Percentiles rank a stretch among this genome's conserved stretches.
Conservation (phyloP, 2,797 vertebrate species). For the Hapalemur alaotrensis region DNA sequence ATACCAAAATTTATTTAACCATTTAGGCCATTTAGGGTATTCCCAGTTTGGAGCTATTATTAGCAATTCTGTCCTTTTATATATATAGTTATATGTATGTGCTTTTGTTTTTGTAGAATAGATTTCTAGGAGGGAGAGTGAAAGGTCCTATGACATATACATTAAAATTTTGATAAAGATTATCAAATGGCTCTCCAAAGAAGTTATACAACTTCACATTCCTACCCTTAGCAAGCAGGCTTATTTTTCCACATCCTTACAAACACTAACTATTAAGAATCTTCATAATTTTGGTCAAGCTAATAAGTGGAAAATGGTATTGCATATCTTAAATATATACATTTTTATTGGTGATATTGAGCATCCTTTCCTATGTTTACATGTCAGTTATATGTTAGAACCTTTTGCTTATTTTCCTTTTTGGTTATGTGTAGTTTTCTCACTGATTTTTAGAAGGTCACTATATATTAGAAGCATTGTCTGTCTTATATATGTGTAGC, state of each 20-base stretch:
- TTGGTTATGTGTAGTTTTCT: background rate
- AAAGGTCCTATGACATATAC: background rate
- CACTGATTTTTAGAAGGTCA: slow-evolving; percentile 10
- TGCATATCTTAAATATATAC: background rate
- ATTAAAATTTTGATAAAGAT: slow-evolving; percentile 42
- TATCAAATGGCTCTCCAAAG: background rate
- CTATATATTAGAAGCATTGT: background rate
- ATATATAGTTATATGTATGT: background rate
- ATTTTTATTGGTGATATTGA: background rate
- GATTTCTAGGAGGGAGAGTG: slow-evolving; percentile 4
- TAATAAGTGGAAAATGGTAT: slow-evolving; percentile 13
- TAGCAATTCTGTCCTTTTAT: background rate
- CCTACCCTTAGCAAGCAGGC: background rate
- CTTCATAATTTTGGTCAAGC: slow-evolving; percentile 27
- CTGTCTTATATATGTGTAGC: background rate
- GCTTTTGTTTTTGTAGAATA: background rate
- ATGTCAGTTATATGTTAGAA: background rate
- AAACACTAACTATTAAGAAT: background rate
- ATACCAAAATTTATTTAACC: slow-evolving; percentile 6
- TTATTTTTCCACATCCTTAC: background rate
- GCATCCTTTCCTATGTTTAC: background rate
- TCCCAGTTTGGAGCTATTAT: background rate
- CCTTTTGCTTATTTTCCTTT: background rate
- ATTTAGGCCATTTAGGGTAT: background rate
- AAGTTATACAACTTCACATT: background rate